Base-by-base conservation (phyloP, 1,140 invertebrate genomes). In the Heliconius congener region DNA sequence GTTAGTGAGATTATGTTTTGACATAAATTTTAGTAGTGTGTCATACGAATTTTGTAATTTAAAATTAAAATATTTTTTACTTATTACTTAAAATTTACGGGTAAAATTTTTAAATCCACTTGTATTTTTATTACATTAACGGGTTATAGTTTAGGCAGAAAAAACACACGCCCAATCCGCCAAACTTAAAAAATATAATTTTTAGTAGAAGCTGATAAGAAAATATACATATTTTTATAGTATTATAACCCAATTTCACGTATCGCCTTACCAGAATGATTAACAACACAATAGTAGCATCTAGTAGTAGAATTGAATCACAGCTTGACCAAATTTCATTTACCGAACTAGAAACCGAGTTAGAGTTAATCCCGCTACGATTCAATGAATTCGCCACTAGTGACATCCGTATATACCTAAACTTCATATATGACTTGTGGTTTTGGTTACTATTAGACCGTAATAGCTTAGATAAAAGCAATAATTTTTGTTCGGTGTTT, bases 351-450 rank as follows among this genome's bases (percentile, higher is more conserved):
- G 71, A 84, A 81, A 82, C 79, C 75, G 76, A 79, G 75, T 55
- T 77, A 46, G 74, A 80, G 77, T 60, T 82, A 84, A 84, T 84
- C 82, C 76, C 70, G 73, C 79, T 71, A 55, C 52, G 81, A 74
- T 71, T 70, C 52, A 76, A 74, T 82, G 66, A 80, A 71, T 79
- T 74, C 57, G 73, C 34, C 37, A 77, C 66, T 79, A 72, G 5
- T 52, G 50, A 60, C 55, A 60, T 42, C 74, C 50, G 57, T 75
- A 55, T 34, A 81, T 80, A 74, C 74, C 72, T 57, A 37, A 5
- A 37, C 5, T 52, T 37, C 72, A 46, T 74, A 52, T 74, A 52
- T 34, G 52, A 77, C 42, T 81, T 66, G 50, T 46, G 27, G 70
- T 66, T 66, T 13, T 30, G 4, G 27, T 66, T 66, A 13, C 60